Percentiles rank a stretch among this genome's conserved stretches.
Evolutionary conservation across 2,888 invertebrate species (phyloP).

Genomic region (Hyppa rectilinea): DNA sequence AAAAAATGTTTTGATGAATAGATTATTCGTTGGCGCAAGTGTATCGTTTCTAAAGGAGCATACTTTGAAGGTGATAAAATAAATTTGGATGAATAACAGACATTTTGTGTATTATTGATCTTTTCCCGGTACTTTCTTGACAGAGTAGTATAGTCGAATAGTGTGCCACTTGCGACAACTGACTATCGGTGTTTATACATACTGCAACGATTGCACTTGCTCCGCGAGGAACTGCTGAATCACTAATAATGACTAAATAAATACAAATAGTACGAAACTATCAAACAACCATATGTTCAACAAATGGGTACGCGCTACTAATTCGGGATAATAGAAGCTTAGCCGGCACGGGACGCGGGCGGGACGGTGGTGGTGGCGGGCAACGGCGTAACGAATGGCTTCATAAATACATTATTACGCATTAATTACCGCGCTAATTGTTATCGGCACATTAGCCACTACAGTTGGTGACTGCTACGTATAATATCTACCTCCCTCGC

Average conservation of each 20-base stretch:
- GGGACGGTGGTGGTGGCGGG: background rate
- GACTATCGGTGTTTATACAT: background rate
- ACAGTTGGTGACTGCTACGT: conserved; percentile 14
- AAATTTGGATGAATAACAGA: too few relatives aligned
- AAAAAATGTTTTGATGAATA: too few relatives aligned
- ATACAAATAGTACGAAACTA: conserved; percentile 12
- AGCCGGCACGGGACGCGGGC: background rate
- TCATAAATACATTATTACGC: conserved; percentile 48
- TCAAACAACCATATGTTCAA: conserved; percentile 7
- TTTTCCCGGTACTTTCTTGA: too few relatives aligned
- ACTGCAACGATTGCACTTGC: background rate
- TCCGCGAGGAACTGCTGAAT: background rate
- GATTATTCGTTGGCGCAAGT: too few relatives aligned
- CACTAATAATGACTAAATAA: background rate
- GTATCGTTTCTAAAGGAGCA: too few relatives aligned
- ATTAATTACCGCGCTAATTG: conserved; percentile 43
- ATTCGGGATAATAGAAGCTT: conserved; percentile 40
- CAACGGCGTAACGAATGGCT: conserved; percentile 18
- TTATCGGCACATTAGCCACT: conserved; percentile 34
- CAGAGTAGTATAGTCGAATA: too few relatives aligned
- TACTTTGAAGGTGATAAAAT: too few relatives aligned
- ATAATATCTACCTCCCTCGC: background rate
- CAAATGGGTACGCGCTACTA: conserved; percentile 27
- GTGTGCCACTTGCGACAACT: too few relatives aligned
- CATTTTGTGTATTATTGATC: too few relatives aligned